These are phyloP conservation scores for Enteromius anoplus DNA, from an alignment of 2,797 vertebrate species.

Conservation along the genomic window DNA sequence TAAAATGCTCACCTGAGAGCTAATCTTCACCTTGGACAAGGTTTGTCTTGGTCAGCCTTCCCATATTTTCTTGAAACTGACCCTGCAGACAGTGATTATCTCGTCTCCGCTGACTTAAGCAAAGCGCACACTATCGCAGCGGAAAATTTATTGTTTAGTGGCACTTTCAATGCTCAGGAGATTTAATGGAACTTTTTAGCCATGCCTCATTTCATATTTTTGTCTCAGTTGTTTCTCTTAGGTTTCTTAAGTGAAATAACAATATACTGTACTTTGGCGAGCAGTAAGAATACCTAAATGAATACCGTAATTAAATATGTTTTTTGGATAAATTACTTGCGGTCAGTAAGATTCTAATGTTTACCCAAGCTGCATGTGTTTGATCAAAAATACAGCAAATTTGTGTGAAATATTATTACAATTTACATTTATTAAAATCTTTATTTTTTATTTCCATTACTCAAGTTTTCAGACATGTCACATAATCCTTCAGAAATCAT, in stretches of 20 bases:
- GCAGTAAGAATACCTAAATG: too few species aligned
- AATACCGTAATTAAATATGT: too few species aligned
- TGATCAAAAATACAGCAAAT: not conserved
- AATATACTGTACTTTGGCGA: not conserved
- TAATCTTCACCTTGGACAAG: slow-evolving; percentile 7
- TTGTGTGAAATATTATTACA: not conserved
- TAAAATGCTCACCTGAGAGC: slow-evolving; percentile 34
- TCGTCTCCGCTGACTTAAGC: not conserved
- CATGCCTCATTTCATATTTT: not conserved
- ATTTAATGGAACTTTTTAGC: not conserved
- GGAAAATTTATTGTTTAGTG: not conserved
- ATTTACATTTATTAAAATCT: too few species aligned
- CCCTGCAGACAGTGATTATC: slow-evolving; percentile 29
- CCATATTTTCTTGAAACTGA: not conserved
- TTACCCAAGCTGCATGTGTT: not conserved
- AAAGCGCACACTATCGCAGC: not conserved
- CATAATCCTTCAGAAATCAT: not conserved
- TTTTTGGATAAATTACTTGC: not conserved
- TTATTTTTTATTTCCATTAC: not conserved
- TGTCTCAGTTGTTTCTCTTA: not conserved
- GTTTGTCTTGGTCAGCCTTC: not conserved
- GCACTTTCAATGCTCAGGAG: not conserved
- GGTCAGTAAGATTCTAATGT: not conserved
- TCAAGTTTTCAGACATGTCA: not conserved
- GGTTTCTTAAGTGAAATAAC: not conserved